Percentiles rank a stretch among this genome's conserved stretches.
These are phyloP conservation scores for Anoplophora glabripennis DNA, from an alignment of 1,140 invertebrate species.

Conservation along the genomic window DNA sequence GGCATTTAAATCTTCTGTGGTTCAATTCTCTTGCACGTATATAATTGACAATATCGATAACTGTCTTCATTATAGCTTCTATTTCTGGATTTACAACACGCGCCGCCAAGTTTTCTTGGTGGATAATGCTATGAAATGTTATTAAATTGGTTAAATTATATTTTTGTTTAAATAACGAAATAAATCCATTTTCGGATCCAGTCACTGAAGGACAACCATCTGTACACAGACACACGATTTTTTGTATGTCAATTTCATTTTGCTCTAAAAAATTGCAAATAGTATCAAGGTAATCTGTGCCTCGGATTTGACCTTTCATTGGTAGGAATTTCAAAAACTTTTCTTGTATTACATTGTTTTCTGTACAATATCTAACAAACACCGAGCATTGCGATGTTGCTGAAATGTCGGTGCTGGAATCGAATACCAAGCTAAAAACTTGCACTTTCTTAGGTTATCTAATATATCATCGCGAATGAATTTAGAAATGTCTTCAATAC, in stretches of 20 bases:
- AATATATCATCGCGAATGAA: too few relatives aligned
- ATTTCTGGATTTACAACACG: too few relatives aligned
- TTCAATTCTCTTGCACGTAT: too few relatives aligned
- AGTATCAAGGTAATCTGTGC: conserved; percentile 1
- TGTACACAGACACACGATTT: conserved; percentile 2
- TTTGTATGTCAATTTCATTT: conserved; percentile 1
- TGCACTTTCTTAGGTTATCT: not conserved
- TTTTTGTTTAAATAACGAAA: conserved; percentile 8
- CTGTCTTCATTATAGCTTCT: too few relatives aligned
- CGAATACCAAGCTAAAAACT: not conserved
- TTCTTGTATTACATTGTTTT: not conserved
- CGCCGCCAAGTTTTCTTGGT: not conserved
- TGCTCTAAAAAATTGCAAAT: not conserved
- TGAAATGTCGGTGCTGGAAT: not conserved
- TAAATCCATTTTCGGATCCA: conserved; percentile 1
- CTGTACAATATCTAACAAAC: not conserved
- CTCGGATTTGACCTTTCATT: not conserved
- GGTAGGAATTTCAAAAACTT: not conserved
- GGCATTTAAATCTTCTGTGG: too few relatives aligned
- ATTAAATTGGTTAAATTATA: conserved; percentile 11
- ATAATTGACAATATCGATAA: too few relatives aligned
- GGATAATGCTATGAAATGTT: conserved; percentile 9
- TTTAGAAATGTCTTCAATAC: too few relatives aligned
- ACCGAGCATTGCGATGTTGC: not conserved
- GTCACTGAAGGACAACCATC: too few relatives aligned